Percentiles rank a stretch among this genome's conserved stretches.
These are phyloP conservation scores for Narcine bancroftii DNA, from an alignment of 2,113 vertebrate species.

Conservation along the genomic window DNA sequence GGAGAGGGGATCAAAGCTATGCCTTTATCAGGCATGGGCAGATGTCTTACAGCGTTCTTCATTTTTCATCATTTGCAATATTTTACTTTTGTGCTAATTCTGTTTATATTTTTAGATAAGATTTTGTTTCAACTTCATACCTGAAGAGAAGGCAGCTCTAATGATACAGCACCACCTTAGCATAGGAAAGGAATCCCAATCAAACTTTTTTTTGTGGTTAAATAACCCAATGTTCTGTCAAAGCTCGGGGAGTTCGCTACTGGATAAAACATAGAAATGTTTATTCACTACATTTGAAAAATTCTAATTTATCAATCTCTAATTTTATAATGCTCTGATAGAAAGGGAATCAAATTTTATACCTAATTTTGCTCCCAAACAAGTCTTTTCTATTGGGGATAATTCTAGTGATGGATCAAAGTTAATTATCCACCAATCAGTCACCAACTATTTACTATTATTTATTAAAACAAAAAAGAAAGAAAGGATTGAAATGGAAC, in stretches of 20 bases:
- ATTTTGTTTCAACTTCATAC: not conserved
- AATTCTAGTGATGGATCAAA: not conserved
- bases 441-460: not conserved
- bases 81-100: not conserved
- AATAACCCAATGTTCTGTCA: not conserved
- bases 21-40: no score
- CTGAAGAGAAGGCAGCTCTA: not conserved
- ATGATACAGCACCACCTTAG: not conserved
- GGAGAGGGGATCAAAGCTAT: no score
- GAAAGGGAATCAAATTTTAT: not conserved
- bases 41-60: no score
- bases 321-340: not conserved
- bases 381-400: not conserved
- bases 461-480: not conserved
- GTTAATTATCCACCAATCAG: no score
- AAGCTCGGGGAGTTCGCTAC: not conserved
- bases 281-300: not conserved
- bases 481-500: constrained; percentile 5
- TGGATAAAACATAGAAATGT: not conserved
- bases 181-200: not conserved
- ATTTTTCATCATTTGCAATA: no score
- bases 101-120: not conserved
- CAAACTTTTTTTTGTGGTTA: not conserved
- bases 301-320: not conserved
- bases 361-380: not conserved